Base-by-base conservation (phyloP, 2,888 invertebrate species). In the Apodemia zela region DNA sequence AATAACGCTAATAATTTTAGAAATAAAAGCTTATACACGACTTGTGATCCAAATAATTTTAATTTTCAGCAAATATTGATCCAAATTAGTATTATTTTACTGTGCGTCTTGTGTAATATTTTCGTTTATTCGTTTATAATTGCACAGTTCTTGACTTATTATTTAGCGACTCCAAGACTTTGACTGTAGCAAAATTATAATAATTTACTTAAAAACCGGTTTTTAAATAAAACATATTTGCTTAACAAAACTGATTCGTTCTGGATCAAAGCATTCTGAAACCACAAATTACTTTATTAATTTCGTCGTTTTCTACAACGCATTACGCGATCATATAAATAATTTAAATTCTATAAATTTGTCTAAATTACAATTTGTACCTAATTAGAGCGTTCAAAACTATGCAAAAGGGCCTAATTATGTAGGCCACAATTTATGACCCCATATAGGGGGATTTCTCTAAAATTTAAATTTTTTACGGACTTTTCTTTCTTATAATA, bases 341-440 rank as follows among this genome's bases (percentile, higher is more conserved):
- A 51, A 51, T 51, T 51, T n/a, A 4, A 51, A 51, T 21, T 51
- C 51, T 51, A 51, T 51, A 51, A 51, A 54, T 54, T 54, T 54
- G 54, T 25, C 54, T 54, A 54, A 54, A 54, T 54, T 54, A 54
- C 54, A 54, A 54, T 54, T 54, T 54, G 54, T 25, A 54, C 54
- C 54, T 54, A 54, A 25, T 54, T 54, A 54, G 18, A 54, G 54
- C 54, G 54, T 54, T 54, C 21, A 15, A 54, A 54, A 54, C 54
- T 54, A 54, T 54, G 54, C 54, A 54, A 25, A 54, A 13, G 15
- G 54, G 5, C 54, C 54, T 25, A 54, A 21, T 54, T 21, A 54
- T 54, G 25, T 54, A 54, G 54, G 54, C 54, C 54, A 54, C 54
- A 21, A 18, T 54, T 18, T 25, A 54, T 54, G 54, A 54, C 21